Conservation (phyloP, 2,797 vertebrate species). For the Tachyglossus aculeatus region DNA sequence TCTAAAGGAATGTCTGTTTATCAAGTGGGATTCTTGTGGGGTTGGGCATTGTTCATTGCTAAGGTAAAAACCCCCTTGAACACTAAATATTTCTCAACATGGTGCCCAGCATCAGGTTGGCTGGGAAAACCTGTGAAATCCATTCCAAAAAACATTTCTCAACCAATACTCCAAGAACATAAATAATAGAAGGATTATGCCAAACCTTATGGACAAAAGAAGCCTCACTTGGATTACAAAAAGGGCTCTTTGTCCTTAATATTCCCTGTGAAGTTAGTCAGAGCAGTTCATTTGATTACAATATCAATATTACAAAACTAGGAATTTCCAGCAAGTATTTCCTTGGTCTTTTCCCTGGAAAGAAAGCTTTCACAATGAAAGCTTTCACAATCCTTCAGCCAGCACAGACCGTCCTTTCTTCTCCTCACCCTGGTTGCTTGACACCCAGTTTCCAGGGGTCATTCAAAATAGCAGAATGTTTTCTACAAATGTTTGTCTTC, state of each 20-base stretch:
- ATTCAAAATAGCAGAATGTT: no score
- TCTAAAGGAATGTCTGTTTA: no score
- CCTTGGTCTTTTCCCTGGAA: fast-evolving
- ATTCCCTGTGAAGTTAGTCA: conserved; percentile 38
- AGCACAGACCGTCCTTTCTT: no score
- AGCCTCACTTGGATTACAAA: neutral
- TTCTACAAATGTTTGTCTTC: no score
- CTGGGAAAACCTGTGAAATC: no score
- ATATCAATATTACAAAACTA: conserved; percentile 37
- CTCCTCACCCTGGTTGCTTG: no score
- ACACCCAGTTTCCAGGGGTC: no score
- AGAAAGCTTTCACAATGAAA: neutral
- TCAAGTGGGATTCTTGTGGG: no score
- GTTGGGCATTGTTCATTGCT: no score
- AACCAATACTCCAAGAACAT: conserved; percentile 31
- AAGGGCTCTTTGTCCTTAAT: conserved; percentile 8
- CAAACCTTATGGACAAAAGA: conserved; percentile 33
- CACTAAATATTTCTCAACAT: no score
- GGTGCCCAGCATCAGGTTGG: no score
- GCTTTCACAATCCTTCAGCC: neutral
- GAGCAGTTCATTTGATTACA: conserved; percentile 5
- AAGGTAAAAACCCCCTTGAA: no score
- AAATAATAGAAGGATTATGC: conserved; percentile 40
- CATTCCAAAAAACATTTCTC: conserved; percentile 46
- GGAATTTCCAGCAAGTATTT: neutral